These are phyloP conservation scores for Adoxophyes honmai DNA, from an alignment of 1,140 invertebrate genomes.

Conservation along the genomic window DNA sequence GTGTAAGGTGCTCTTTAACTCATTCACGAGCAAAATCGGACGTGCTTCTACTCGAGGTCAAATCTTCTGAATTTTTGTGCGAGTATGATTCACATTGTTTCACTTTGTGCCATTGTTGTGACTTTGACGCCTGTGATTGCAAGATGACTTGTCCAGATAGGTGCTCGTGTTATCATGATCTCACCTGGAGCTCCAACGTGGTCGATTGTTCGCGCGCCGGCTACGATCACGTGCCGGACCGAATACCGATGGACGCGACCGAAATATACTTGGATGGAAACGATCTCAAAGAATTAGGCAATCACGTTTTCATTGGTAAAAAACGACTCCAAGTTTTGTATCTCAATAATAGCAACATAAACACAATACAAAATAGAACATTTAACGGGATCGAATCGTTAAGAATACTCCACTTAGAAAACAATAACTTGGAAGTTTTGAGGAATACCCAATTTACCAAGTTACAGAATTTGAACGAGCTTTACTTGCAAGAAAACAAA, in stretches of 20 bases:
- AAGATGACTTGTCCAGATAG: conserved; percentile 93
- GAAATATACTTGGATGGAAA: conserved; percentile 94
- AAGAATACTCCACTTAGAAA: conserved; percentile 86
- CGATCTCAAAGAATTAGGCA: conserved; percentile 87
- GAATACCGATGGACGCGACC: conserved; percentile 94
- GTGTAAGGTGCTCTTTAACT: conserved; percentile 88
- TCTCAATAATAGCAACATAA: conserved; percentile 89
- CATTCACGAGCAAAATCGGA: conserved; percentile 84
- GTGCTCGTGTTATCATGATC: conserved; percentile 93
- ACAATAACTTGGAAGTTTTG: conserved; percentile 86
- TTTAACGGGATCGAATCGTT: conserved; percentile 89
- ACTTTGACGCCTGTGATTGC: conserved; percentile 94
- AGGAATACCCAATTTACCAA: conserved; percentile 87
- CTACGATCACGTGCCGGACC: conserved; percentile 85
- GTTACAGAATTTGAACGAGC: conserved; percentile 84
- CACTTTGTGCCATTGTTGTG: conserved; percentile 92
- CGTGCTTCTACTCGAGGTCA: conserved; percentile 85
- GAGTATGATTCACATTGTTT: conserved; percentile 93
- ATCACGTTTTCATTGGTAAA: conserved; percentile 92
- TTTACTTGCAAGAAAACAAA: conserved; percentile 89
- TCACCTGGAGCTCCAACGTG: conserved; percentile 93
- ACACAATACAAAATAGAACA: conserved; percentile 87
- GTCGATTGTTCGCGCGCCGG: conserved; percentile 90
- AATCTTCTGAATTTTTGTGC: conserved; percentile 90
- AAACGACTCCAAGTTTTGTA: conserved; percentile 90